These are phyloP conservation scores for Metellina segmentata DNA, from an alignment of 2,888 invertebrate genomes.

Conservation along the genomic window DNA sequence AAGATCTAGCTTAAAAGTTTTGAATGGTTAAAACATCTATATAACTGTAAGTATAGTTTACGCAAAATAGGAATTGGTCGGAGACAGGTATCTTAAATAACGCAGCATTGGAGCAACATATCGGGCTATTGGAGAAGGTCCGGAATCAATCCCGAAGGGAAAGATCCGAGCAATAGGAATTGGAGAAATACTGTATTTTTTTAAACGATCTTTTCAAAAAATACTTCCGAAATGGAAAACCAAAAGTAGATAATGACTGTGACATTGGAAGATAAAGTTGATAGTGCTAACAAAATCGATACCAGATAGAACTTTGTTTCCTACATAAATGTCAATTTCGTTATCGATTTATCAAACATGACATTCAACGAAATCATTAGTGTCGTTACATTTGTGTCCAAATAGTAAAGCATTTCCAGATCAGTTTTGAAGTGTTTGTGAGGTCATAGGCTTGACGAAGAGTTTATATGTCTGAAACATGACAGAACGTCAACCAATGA, in stretches of 20 bases:
- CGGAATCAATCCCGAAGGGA: too few species aligned
- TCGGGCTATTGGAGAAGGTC: too few species aligned
- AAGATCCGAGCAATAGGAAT: too few species aligned
- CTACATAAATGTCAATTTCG: background rate
- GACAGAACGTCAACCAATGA: too few species aligned
- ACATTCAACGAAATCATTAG: background rate
- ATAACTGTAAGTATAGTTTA: too few species aligned
- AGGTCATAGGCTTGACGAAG: too few species aligned
- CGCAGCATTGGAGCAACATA: too few species aligned
- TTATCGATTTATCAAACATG: background rate
- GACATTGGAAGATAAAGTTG: background rate
- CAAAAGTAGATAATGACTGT: background rate
- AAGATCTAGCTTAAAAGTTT: too few species aligned
- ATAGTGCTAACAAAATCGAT: background rate
- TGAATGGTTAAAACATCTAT: too few species aligned
- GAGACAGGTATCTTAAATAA: too few species aligned
- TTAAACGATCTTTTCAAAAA: background rate
- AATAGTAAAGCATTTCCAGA: background rate
- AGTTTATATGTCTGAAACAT: too few species aligned
- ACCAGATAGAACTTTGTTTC: background rate
- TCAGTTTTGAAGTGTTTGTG: background rate
- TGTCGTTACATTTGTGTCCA: background rate
- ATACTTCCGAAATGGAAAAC: background rate
- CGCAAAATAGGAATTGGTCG: too few species aligned
- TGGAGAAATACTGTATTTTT: background rate